phyloP scores from a whole-genome alignment of 2,888 invertebrate species.

The Plebejus argus region DNA sequence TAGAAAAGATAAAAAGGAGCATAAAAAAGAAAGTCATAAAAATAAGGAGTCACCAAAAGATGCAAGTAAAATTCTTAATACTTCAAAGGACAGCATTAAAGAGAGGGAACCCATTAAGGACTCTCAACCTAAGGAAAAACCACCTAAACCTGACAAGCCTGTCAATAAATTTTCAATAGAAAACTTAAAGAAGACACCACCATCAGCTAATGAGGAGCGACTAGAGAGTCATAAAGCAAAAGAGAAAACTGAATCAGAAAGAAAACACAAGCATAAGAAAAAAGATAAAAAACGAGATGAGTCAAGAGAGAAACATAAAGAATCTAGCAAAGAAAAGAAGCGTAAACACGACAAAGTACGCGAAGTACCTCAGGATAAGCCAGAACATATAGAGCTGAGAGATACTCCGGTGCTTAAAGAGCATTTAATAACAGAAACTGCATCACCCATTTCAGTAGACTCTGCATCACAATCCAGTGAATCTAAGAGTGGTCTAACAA shows the following conservation, averaged over 20 bases:
- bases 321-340: constrained; percentile 74
- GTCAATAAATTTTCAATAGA: constrained; percentile 74
- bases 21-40: constrained; percentile 80
- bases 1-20: constrained; percentile 79
- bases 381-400: constrained; percentile 70
- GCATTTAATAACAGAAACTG: constrained; percentile 61
- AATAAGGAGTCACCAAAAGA: constrained; percentile 71
- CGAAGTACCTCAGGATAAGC: constrained; percentile 71
- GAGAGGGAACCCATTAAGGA: constrained; percentile 62
- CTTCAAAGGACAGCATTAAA: constrained; percentile 62
- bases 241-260: constrained; percentile 77
- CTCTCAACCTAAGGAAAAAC: constrained; percentile 64
- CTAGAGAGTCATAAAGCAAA: constrained; percentile 66
- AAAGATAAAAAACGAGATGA: constrained; percentile 85
- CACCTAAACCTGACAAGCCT: constrained; percentile 64
- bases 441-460: constrained; percentile 74
- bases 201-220: constrained; percentile 63
- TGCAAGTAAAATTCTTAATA: constrained; percentile 54
- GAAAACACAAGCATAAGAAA: constrained; percentile 83
- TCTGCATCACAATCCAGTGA: constrained; percentile 74
- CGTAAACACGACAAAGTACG: constrained; percentile 79
- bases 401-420: constrained; percentile 71
- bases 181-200: constrained; percentile 73
- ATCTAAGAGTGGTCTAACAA: constrained; percentile 68
- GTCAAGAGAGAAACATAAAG: constrained; percentile 82